Evolutionary conservation across 2,888 invertebrate species (phyloP), one percentile per base, ranked within the genome.

Genomic region (Hirtodrosophila cameraria): DNA sequence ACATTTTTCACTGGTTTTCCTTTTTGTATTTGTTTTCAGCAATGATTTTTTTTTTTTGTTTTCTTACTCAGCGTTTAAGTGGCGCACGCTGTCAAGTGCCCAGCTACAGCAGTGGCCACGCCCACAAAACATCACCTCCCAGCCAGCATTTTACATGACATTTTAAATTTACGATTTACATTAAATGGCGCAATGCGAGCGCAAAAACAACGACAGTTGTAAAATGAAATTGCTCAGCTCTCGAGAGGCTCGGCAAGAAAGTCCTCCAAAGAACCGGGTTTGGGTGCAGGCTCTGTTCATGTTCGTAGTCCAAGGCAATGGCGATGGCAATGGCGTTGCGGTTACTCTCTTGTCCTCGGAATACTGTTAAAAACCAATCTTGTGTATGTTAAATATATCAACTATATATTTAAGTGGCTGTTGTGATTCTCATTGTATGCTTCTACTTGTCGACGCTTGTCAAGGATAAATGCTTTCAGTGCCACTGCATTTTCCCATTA

Each of bases 141-240:
- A 45, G 18, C 52, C 62, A 61, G 60, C 68, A 41, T 82, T 85
- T 80, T 80, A 85, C 85, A 82, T 82, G 82, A 82, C 82, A 82
- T 82, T 81, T 82, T 85, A 82, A 82, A 82, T 82, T 82, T 82
- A 82, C 82, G 85, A 82, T 82, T 85, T 85, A 79, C 85, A 84
- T 81, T 81, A 81, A 81, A 81, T 75, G 82, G 75, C 79, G 74
- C 83, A 82, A 63, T 69, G 74, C 66, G 66, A 64, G 60, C 49
- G 66, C 53, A 64, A 69, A 66, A 59, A 61, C 81, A 84, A 78
- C 78, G 78, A 84, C 75, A 73, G 79, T 74, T 84, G 85, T 85
- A 79, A 82, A 82, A 79, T 58, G 73, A 81, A 81, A 81, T 81
- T 81, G 80, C 74, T 73, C 73, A 62, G 69, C 55, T 64, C 80